phyloP scores from a whole-genome alignment of 1,140 invertebrate species.

The Thaumatotibia leucotreta region DNA sequence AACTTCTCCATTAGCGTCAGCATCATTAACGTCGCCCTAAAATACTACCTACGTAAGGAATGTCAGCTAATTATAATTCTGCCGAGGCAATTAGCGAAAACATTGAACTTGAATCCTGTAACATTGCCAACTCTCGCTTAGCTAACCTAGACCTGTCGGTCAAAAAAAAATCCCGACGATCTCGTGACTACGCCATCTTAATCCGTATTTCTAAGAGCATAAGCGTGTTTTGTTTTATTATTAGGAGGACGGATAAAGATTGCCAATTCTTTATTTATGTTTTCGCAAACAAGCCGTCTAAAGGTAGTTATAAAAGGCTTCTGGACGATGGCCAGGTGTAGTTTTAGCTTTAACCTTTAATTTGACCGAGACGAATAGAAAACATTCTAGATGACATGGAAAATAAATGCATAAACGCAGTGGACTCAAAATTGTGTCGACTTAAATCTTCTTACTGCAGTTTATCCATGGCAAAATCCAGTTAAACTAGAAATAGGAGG shows the following conservation, averaged over 20 bases:
- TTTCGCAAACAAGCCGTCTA: neutral
- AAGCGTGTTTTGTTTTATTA: neutral
- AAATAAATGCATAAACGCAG: neutral
- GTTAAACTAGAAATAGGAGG: no score
- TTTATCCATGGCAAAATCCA: no score
- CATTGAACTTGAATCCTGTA: constrained; percentile 56
- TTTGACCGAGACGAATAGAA: neutral
- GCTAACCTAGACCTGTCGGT: neutral
- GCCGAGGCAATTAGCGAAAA: constrained; percentile 48
- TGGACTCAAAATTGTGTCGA: no score
- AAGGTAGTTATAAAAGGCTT: neutral
- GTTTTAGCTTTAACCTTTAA: constrained; percentile 4
- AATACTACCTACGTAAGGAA: constrained; percentile 14
- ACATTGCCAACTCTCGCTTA: constrained; percentile 32
- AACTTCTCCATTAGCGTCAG: neutral
- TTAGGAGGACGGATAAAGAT: neutral
- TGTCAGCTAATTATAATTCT: constrained; percentile 26
- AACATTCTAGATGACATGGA: neutral
- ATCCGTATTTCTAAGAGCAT: neutral
- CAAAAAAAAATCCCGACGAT: neutral
- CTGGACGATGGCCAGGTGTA: neutral
- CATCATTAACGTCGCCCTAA: neutral
- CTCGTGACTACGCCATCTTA: neutral
- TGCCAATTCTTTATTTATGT: constrained; percentile 1
- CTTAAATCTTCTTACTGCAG: no score